Percentiles rank a stretch among this genome's conserved stretches.
These are phyloP conservation scores for Promerops cafer DNA, from an alignment of 2,113 vertebrate genomes.

Conservation along the genomic window DNA sequence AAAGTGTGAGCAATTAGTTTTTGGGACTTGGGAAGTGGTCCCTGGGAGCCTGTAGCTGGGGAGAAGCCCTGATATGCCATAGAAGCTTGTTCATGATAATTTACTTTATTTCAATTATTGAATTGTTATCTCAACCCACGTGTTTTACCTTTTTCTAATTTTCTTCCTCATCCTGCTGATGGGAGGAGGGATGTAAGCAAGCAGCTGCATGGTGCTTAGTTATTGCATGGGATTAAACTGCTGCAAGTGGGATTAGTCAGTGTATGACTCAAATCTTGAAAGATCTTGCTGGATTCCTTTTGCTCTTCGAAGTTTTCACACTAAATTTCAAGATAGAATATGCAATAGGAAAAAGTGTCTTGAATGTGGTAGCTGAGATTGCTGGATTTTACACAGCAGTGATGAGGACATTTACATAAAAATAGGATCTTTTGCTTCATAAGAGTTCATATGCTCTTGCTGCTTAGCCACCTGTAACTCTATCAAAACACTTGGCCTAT, in stretches of 20 bases:
- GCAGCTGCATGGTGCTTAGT: not conserved
- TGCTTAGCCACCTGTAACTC: not conserved
- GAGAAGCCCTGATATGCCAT: not conserved
- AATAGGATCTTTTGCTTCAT: not conserved
- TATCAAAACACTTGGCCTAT: not conserved
- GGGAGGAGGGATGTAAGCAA: not conserved
- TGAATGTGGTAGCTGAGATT: not conserved
- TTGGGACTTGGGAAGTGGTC: not conserved
- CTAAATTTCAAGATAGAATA: not conserved
- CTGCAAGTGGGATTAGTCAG: not conserved
- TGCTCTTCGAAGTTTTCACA: not conserved
- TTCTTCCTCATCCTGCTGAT: not conserved
- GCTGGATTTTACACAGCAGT: not conserved
- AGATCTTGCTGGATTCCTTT: not conserved
- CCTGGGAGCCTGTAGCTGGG: not conserved
- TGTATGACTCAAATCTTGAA: not conserved
- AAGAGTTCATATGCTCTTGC: not conserved
- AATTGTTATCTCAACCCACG: accelerated
- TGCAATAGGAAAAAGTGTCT: not conserved
- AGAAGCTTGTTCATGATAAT: not conserved
- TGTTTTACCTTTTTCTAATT: not conserved
- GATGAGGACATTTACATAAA: not conserved
- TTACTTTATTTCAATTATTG: not conserved
- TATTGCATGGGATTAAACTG: not conserved
- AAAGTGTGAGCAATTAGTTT: not conserved